These are phyloP conservation scores for Phymastichus coffea DNA, from an alignment of 1,140 invertebrate genomes.

Conservation along the genomic window DNA sequence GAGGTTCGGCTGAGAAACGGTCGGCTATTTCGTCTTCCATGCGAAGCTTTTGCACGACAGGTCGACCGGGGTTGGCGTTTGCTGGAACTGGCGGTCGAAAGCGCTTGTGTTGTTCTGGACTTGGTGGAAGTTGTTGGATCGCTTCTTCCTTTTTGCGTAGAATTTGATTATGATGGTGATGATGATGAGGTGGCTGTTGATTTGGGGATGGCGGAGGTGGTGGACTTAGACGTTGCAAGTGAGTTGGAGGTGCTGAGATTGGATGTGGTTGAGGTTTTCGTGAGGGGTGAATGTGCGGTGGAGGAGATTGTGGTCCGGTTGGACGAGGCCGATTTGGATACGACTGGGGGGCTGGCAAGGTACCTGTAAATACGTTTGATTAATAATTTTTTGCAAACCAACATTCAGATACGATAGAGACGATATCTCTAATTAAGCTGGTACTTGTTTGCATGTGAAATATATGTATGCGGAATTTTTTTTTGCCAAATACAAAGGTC, in stretches of 20 bases:
- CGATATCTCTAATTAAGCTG: too few species aligned
- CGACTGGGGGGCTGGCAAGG: conserved; percentile 41
- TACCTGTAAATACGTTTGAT: conserved; percentile 34
- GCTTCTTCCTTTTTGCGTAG: conserved; percentile 35
- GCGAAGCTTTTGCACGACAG: conserved; percentile 30
- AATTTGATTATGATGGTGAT: conserved; percentile 12
- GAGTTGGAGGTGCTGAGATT: conserved; percentile 27
- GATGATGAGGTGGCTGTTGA: not conserved
- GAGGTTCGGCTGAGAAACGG: conserved; percentile 50
- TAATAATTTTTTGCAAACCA: too few species aligned
- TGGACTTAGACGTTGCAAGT: conserved; percentile 54
- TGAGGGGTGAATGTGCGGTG: conserved; percentile 11
- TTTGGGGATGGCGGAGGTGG: conserved; percentile 50
- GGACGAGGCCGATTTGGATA: conserved; percentile 41
- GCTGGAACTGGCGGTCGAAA: conserved; percentile 27
- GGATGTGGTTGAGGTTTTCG: conserved; percentile 36
- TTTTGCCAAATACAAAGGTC: too few species aligned
- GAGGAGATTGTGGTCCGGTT: conserved; percentile 28
- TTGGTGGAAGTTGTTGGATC: conserved; percentile 3
- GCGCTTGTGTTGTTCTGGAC: conserved; percentile 26
- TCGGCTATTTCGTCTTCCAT: conserved; percentile 45
- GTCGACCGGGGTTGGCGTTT: not conserved
- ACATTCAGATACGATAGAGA: too few species aligned
- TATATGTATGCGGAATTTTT: too few species aligned
- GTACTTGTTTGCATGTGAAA: too few species aligned